Conservation (phyloP, 2,888 invertebrate species). For the Nephrotoma appendiculata region DNA sequence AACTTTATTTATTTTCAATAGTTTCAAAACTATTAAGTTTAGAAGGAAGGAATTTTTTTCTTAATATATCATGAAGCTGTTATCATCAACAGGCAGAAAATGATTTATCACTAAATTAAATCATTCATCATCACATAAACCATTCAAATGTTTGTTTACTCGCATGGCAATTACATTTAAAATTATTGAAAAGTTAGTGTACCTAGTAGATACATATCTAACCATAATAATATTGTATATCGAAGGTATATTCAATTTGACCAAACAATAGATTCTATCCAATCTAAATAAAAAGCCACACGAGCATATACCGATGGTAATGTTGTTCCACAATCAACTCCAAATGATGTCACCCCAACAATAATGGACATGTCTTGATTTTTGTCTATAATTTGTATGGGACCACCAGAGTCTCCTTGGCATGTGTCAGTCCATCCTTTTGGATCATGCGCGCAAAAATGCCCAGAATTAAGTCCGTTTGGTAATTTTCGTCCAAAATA, state of each 20-base stretch:
- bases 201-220: no score
- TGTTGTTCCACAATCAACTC: conserved; percentile 20
- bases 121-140: no score
- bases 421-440: conserved; percentile 21
- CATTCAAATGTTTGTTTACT: no score
- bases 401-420: conserved; percentile 27
- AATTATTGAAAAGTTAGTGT: no score
- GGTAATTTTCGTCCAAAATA: conserved; percentile 7
- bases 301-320: conserved; percentile 26
- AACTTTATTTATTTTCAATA: no score
- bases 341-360: conserved; percentile 24
- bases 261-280: conserved; percentile 27
- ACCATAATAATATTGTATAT: no score
- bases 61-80: no score
- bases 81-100: no score
- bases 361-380: conserved; percentile 15
- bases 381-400: conserved; percentile 17
- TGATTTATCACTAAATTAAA: no score
- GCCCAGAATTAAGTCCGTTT: conserved; percentile 11
- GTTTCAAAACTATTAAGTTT: no score
- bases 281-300: conserved; percentile 25
- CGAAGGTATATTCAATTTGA: conserved; percentile 7
- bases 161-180: no score
- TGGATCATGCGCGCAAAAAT: conserved; percentile 17
- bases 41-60: no score